Evolutionary conservation across 2,113 vertebrate genomes (phyloP).

Genomic region (Cnemophilus loriae): DNA sequence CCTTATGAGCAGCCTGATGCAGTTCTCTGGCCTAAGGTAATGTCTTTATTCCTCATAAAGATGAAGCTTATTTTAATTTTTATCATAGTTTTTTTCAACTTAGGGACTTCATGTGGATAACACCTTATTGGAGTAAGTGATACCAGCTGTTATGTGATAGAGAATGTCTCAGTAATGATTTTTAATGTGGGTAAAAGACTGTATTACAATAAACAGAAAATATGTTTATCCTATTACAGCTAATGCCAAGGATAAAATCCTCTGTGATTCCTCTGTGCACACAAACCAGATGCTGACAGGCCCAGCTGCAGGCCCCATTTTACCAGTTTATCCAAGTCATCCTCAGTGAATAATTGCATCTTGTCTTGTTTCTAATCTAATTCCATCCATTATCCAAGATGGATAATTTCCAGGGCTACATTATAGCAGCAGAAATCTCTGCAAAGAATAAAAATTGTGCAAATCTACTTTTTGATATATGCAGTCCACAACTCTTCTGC

Average conservation of each 20-base stretch:
- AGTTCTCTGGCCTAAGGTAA: neutral
- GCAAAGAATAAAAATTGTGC: conserved; percentile 3
- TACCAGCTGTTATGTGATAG: neutral
- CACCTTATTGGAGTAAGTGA: neutral
- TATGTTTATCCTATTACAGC: conserved; percentile 17
- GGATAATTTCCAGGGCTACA: conserved; percentile 31
- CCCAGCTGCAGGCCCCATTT: conserved; percentile 2
- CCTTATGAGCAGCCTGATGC: neutral
- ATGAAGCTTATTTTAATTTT: neutral
- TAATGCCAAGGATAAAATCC: conserved; percentile 46
- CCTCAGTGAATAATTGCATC: conserved; percentile 23
- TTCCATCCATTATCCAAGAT: conserved; percentile 47
- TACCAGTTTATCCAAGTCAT: conserved; percentile 9
- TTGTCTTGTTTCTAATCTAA: conserved; percentile 48
- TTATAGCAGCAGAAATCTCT: neutral
- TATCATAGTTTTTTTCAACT: neutral
- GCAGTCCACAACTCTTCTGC: neutral
- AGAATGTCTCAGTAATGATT: conserved; percentile 1
- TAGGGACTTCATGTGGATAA: neutral
- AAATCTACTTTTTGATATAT: neutral
- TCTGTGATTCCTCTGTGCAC: neutral
- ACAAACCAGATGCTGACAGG: conserved; percentile 16
- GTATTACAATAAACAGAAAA: conserved; percentile 48
- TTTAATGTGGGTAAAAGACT: conserved; percentile 34
- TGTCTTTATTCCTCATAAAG: neutral